Base-by-base conservation (phyloP, 53 echinoderm and acorn worm species). In the Echinarachnius parma region DNA sequence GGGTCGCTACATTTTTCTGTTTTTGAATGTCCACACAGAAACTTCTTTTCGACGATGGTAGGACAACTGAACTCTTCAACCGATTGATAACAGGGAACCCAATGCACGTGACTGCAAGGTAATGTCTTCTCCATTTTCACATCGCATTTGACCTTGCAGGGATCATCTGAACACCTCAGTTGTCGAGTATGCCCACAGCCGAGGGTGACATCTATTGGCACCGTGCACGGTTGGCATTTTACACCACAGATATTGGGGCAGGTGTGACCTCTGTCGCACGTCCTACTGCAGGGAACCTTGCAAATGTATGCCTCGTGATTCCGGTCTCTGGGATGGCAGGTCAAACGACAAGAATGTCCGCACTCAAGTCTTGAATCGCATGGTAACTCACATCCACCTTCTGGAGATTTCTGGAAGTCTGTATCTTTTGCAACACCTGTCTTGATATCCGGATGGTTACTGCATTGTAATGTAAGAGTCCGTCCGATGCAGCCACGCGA, bases 371-470 rank as follows among this genome's bases (percentile, higher is more conserved):
- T 63, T 4, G 59, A 48, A 0, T 76, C 70, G 50, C 91, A 91
- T n/a, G 28, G 52, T 20, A 23, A n/a, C 22, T 28, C 60, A 44
- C 87, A 92, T 4, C 92, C 87, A n/a, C 92, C 92, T 4, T 66
- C 66, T 28, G 84, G 81, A 29, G 64, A 81, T 9, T 80, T 83
- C 4, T 58, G 31, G 53, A 92, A 92, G 60, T 92, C 87, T 15
- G 58, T 25, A 1, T 50, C 59, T n/a, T 53, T 47, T 28, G 32
- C 31, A 26, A 80, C 83, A 30, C 46, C 21, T 15, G 81, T 76
- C 5, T 27, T 47, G 21, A 59, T 66, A 10, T 64, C 66, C 15
- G 81, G 87, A 44, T 92, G 92, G 58, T 92, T 92, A 30, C 33
- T 68, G 28, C 92, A 92, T n/a, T 76, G 48, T 62, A 92, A 28